Conservation (phyloP, 2,113 vertebrate genomes). For the Philantomba maxwellii region DNA sequence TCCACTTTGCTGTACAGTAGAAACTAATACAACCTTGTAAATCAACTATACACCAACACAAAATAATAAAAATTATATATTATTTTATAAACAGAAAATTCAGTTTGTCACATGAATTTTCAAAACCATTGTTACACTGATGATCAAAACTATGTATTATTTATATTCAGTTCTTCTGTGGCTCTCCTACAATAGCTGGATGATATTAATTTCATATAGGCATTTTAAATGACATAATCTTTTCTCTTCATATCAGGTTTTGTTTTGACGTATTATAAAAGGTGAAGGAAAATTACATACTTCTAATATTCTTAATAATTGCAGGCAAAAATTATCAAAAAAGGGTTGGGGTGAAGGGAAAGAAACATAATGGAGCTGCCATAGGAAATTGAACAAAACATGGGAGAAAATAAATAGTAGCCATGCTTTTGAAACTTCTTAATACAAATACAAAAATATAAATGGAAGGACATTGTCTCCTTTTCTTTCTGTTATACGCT, state of each 20-base stretch:
- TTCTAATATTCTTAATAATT: neutral
- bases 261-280: neutral
- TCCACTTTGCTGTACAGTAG: neutral
- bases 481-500: neutral
- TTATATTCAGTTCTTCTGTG: neutral
- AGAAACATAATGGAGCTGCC: neutral
- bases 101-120: neutral
- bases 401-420: neutral
- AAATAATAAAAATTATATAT: neutral
- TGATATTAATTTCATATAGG: neutral
- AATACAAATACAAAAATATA: neutral
- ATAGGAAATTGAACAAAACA: neutral
- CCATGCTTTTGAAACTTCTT: neutral
- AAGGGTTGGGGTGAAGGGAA: neutral
- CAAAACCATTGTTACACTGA: neutral
- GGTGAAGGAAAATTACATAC: neutral
- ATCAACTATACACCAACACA: neutral
- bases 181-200: neutral
- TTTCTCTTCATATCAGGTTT: slow-evolving; percentile 4
- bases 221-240: neutral
- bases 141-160: neutral
- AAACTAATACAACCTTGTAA: neutral
- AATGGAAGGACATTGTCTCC: neutral
- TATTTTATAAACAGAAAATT: neutral
- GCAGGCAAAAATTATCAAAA: neutral